phyloP scores from a whole-genome alignment of 2,113 vertebrate genomes.

The Leiothrix lutea region DNA sequence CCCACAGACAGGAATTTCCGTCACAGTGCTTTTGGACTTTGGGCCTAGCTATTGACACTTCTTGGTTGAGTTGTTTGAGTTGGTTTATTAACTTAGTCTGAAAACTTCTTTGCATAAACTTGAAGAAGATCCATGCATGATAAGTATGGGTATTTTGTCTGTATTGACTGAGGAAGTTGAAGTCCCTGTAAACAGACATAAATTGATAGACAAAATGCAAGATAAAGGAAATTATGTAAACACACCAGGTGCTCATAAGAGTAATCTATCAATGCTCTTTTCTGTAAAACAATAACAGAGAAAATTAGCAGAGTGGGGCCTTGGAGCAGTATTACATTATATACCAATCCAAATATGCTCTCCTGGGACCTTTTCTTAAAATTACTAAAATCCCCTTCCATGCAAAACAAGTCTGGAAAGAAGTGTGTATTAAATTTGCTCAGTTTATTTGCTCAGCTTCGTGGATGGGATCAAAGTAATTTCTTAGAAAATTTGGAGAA shows the following conservation, averaged over 20 bases:
- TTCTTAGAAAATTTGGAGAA: not conserved
- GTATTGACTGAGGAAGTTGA: not conserved
- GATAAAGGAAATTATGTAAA: not conserved
- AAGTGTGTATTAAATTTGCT: not conserved
- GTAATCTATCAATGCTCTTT: not conserved
- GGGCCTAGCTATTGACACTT: not conserved
- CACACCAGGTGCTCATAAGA: accelerated
- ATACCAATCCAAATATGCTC: not conserved
- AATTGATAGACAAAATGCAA: not conserved
- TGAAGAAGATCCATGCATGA: not conserved
- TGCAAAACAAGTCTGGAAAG: not conserved
- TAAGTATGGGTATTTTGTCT: not conserved
- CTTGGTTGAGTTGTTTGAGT: not conserved
- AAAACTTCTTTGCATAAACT: not conserved
- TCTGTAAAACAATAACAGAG: not conserved
- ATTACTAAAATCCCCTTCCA: not conserved
- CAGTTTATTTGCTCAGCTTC: not conserved
- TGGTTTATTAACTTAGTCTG: not conserved
- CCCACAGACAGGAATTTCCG: not conserved
- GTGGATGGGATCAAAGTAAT: not conserved
- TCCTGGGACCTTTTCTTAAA: not conserved
- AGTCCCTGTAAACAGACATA: not conserved
- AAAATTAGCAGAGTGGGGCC: not conserved
- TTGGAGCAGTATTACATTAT: not conserved
- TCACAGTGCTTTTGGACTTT: not conserved